Conservation (phyloP, 2,888 invertebrate genomes). For the Subacronicta megacephala region DNA sequence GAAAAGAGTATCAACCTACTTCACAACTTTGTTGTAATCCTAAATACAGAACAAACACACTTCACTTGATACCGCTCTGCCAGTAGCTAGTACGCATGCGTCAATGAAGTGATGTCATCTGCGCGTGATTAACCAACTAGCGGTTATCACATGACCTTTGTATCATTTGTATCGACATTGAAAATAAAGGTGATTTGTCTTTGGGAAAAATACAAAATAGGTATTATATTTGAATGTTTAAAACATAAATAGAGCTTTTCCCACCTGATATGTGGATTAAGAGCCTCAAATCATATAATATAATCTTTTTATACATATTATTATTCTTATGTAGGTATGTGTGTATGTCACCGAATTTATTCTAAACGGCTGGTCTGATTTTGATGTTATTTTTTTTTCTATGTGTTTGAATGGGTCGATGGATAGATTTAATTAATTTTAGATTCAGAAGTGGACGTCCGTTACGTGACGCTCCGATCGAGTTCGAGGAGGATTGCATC, state of each 20-base stretch:
- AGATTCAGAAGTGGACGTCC: too few species aligned
- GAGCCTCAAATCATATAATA: too few species aligned
- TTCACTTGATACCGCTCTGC: neutral
- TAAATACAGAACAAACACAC: conserved; percentile 5
- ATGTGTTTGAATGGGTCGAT: too few species aligned
- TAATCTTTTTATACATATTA: too few species aligned
- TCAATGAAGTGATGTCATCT: conserved; percentile 66
- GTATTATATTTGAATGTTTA: neutral
- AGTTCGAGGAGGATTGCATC: too few species aligned
- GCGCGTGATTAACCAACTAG: conserved; percentile 61
- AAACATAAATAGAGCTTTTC: neutral
- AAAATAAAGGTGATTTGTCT: conserved; percentile 55
- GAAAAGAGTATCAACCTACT: conserved; percentile 20
- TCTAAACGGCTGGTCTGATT: too few species aligned
- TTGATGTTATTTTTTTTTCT: too few species aligned
- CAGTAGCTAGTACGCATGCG: conserved; percentile 11
- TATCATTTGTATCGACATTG: conserved; percentile 23
- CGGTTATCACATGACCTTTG: conserved; percentile 63
- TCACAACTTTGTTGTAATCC: conserved; percentile 21
- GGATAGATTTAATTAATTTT: too few species aligned
- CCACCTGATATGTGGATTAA: too few species aligned
- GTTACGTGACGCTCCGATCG: too few species aligned
- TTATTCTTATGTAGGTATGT: too few species aligned
- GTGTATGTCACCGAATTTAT: too few species aligned
- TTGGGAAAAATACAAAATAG: conserved; percentile 31